Evolutionary conservation across 2,113 vertebrate genomes (phyloP).

Genomic region (Elephas maximus): DNA sequence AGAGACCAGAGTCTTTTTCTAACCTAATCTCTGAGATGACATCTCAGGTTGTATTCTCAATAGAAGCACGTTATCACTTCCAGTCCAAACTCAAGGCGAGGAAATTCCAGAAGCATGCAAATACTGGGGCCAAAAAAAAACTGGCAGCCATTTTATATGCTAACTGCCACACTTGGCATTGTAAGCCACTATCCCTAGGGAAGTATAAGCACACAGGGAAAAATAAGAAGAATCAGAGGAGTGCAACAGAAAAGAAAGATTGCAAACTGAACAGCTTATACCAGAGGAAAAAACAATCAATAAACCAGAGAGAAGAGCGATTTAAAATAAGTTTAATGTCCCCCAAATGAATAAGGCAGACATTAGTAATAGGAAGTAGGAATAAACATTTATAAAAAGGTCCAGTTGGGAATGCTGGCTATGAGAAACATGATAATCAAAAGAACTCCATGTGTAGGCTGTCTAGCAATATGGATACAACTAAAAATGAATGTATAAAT

Average conservation of each 20-base stretch:
- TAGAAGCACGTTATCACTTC: neutral
- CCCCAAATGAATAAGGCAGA: neutral
- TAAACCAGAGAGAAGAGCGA: neutral
- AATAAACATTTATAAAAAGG: neutral
- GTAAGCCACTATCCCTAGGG: neutral
- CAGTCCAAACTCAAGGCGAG: neutral
- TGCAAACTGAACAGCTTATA: neutral
- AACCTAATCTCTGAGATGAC: neutral
- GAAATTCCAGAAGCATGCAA: neutral
- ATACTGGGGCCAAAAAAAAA: neutral
- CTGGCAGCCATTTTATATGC: neutral
- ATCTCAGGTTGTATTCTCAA: neutral
- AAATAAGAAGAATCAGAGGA: neutral
- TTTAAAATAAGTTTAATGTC: constrained; percentile 5
- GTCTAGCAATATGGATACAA: neutral
- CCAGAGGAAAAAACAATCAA: neutral
- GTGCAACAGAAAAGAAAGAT: neutral
- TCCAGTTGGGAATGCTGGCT: neutral
- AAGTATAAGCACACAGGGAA: neutral
- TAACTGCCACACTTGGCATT: neutral
- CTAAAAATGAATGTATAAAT: neutral
- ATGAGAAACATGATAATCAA: neutral
- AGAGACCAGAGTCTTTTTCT: neutral
- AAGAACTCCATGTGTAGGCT: neutral
- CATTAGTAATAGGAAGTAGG: neutral